Evolutionary conservation across 2,797 vertebrate genomes (phyloP).

Genomic region (Fratercula arctica): DNA sequence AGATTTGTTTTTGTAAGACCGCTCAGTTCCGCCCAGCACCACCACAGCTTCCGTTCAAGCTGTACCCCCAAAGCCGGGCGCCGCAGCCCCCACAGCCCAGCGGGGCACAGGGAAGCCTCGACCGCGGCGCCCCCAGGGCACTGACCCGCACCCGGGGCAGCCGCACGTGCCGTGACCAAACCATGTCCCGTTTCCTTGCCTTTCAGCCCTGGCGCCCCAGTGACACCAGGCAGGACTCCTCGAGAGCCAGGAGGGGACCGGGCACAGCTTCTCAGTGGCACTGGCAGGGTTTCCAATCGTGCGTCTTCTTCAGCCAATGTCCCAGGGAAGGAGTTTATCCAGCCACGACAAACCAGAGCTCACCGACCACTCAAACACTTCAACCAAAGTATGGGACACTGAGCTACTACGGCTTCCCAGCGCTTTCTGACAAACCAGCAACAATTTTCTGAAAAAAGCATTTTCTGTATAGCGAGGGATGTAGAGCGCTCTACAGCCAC

Average conservation of each 20-base stretch:
- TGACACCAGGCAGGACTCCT: too few species aligned
- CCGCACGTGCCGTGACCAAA: accelerated
- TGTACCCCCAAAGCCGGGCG: accelerated
- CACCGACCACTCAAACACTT: neutral
- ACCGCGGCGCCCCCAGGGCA: accelerated
- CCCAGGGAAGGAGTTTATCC: neutral
- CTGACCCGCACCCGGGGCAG: accelerated
- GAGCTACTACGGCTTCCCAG: neutral
- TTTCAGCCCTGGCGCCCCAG: too few species aligned
- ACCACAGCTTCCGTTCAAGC: accelerated
- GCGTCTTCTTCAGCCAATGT: accelerated
- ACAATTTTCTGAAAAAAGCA: neutral
- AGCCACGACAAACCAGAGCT: neutral
- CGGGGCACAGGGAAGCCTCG: accelerated
- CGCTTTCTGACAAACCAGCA: neutral
- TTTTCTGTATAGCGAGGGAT: neutral
- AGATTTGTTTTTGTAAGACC: too few species aligned
- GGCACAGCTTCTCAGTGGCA: neutral
- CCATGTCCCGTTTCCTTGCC: accelerated
- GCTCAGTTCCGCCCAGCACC: neutral
- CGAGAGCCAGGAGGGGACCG: neutral
- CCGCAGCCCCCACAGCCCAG: neutral
- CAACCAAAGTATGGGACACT: accelerated
- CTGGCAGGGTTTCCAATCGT: neutral
- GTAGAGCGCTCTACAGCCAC: neutral